These are phyloP conservation scores for Pseudeuparius sepicola DNA, from an alignment of 2,888 invertebrate species.

Conservation along the genomic window DNA sequence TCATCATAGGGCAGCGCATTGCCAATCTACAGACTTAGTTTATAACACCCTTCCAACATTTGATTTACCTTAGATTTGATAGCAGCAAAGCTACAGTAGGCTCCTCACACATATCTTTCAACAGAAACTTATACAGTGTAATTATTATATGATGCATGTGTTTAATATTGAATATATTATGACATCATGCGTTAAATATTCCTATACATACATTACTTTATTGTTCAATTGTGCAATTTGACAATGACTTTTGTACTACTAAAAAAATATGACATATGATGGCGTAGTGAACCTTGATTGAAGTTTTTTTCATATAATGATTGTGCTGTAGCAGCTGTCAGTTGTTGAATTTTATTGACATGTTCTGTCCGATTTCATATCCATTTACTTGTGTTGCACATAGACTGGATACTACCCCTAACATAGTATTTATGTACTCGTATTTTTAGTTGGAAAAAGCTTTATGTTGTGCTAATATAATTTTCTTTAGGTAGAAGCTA, in stretches of 20 bases:
- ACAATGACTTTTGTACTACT: constrained; percentile 31
- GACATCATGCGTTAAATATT: constrained; percentile 9
- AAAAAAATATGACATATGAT: constrained; percentile 34
- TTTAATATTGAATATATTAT: constrained; percentile 15
- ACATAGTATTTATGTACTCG: constrained; percentile 13
- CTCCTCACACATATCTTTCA: constrained; percentile 26
- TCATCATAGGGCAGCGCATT: too few species aligned
- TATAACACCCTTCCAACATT: constrained; percentile 29
- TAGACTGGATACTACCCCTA: constrained; percentile 17
- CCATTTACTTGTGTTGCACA: constrained; percentile 28
- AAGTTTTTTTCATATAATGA: constrained; percentile 33
- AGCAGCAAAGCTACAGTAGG: constrained; percentile 36
- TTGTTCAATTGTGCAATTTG: constrained; percentile 33
- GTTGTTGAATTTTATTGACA: constrained; percentile 33
- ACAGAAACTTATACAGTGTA: constrained; percentile 32
- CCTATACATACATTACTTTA: constrained; percentile 23
- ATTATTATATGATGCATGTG: constrained; percentile 35
- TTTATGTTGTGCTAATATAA: too few species aligned
- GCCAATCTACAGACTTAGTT: constrained; percentile 32
- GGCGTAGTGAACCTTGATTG: constrained; percentile 34
- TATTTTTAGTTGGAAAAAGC: too few species aligned
- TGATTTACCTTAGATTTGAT: constrained; percentile 30
- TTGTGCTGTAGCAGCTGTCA: constrained; percentile 36
- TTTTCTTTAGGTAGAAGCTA: constrained; percentile 7
- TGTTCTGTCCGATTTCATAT: constrained; percentile 35